These are phyloP conservation scores for Alexandromys fortis DNA, from an alignment of 2,113 vertebrate genomes.

Conservation along the genomic window DNA sequence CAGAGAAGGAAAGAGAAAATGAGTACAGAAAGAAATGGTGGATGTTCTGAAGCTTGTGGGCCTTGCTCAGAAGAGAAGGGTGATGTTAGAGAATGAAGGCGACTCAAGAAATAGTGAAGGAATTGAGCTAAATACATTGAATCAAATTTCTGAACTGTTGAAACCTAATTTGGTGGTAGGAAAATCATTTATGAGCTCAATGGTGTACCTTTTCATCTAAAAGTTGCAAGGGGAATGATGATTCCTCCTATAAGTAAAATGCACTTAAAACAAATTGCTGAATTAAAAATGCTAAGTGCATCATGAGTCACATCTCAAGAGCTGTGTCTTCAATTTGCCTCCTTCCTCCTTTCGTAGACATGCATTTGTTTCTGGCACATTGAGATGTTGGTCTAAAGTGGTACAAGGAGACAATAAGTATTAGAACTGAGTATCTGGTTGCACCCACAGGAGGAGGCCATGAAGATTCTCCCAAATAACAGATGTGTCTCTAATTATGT, in stretches of 20 bases:
- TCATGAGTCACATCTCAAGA: background rate
- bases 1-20: too few species aligned
- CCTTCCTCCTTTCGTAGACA: background rate
- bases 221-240: background rate
- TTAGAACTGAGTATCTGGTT: background rate
- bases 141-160: background rate
- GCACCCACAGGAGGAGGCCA: accelerated
- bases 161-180: background rate
- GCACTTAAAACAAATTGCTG: background rate
- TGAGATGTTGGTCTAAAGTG: background rate
- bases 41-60: background rate
- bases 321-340: background rate
- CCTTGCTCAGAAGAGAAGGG: background rate
- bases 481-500: too few species aligned
- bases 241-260: background rate
- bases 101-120: background rate
- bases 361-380: background rate
- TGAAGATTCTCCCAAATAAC: too few species aligned
- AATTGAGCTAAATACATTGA: background rate
- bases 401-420: background rate
- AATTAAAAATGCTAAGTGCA: background rate
- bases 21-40: background rate
- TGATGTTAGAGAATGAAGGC: background rate
- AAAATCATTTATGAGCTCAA: background rate
- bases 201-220: background rate